A percentile compares a stretch with the other conserved stretches of the same genome.
These are phyloP conservation scores for Syritta pipiens DNA, from an alignment of 2,888 invertebrate species.

Conservation along the genomic window DNA sequence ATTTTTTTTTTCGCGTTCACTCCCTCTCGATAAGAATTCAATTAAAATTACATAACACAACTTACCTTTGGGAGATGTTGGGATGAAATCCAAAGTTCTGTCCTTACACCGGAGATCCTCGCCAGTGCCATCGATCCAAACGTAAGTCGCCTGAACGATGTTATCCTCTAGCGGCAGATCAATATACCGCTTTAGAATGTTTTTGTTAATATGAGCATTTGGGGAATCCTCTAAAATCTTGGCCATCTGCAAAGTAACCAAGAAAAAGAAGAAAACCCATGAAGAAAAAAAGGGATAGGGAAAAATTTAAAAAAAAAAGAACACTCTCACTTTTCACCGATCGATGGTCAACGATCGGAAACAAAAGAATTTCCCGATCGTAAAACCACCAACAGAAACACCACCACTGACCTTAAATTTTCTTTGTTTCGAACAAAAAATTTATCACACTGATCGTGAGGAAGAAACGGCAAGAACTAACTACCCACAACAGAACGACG, in stretches of 20 bases:
- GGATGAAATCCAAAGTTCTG: slow-evolving; percentile 90
- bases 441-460: slow-evolving; percentile 45
- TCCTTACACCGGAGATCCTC: slow-evolving; percentile 93
- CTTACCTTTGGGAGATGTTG: slow-evolving; percentile 87
- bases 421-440: slow-evolving; percentile 48
- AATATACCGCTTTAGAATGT: slow-evolving; percentile 86
- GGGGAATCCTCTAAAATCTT: slow-evolving; percentile 86
- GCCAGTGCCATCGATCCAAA: slow-evolving; percentile 97
- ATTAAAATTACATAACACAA: too few relatives aligned
- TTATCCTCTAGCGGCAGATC: slow-evolving; percentile 88
- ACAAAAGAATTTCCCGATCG: too few relatives aligned
- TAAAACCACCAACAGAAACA: background rate
- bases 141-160: slow-evolving; percentile 90
- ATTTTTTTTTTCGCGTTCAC: background rate
- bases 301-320: background rate
- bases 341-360: background rate
- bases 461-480: slow-evolving; percentile 20
- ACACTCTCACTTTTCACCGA: slow-evolving; percentile 21
- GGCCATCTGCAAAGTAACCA: slow-evolving; percentile 70
- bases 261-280: slow-evolving; percentile 28
- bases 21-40: slow-evolving; percentile 56
- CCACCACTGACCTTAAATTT: slow-evolving; percentile 48
- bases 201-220: slow-evolving; percentile 90
- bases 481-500: too few relatives aligned
- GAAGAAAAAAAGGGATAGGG: background rate